Percentiles rank a stretch among this genome's conserved stretches.
Evolutionary conservation across 2,888 invertebrate species (phyloP).

Genomic region (Alloplasta piceator): DNA sequence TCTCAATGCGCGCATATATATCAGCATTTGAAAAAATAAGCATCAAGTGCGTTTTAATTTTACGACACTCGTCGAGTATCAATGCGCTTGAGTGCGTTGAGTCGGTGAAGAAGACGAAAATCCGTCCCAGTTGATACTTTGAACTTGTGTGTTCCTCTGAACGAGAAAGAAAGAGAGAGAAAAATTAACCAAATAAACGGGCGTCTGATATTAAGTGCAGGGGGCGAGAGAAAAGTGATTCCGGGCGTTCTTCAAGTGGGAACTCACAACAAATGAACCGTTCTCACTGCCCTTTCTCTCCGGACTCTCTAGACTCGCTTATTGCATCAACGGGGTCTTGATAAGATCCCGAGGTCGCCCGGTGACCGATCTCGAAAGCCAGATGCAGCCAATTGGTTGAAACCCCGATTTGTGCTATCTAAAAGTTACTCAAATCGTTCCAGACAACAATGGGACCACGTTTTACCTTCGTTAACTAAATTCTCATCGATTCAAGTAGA

Average conservation of each 20-base stretch:
- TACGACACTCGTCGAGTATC: no score
- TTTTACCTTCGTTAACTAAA: no score
- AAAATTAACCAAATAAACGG: conserved; percentile 28
- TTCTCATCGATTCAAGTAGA: no score
- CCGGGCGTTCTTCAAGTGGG: conserved; percentile 52
- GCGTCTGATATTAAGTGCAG: conserved; percentile 21
- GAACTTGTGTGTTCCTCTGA: background rate
- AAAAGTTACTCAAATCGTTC: conserved; percentile 36
- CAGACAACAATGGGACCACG: conserved; percentile 28
- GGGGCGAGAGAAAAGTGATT: conserved; percentile 56
- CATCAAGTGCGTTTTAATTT: no score
- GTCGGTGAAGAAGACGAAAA: background rate
- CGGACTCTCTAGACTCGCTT: conserved; percentile 64
- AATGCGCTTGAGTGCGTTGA: no score
- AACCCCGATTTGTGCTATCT: conserved; percentile 38
- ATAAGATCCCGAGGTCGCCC: conserved; percentile 79
- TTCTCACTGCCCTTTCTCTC: conserved; percentile 8
- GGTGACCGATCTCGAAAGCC: conserved; percentile 74
- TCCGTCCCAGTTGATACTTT: background rate
- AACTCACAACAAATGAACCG: conserved; percentile 74
- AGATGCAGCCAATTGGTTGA: conserved; percentile 76
- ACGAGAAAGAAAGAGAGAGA: conserved; percentile 6
- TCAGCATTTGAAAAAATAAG: conserved; percentile 2
- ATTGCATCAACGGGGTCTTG: conserved; percentile 79
- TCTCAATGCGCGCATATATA: conserved; percentile 29